phyloP scores from a whole-genome alignment of 2,888 invertebrate species.

The Amblyjoppa proteus region DNA sequence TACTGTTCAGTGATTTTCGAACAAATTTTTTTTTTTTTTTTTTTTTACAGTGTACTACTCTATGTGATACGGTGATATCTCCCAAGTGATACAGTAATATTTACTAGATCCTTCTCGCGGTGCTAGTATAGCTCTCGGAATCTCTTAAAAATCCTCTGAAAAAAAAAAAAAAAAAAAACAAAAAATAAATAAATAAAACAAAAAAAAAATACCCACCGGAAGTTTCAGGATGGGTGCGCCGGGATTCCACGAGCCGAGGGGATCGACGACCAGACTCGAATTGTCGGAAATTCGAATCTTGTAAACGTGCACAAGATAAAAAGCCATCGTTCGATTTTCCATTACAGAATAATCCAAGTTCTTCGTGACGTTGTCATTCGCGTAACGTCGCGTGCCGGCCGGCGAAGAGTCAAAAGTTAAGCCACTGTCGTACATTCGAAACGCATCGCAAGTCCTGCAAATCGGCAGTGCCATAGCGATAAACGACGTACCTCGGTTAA shows the following conservation, averaged over 20 bases:
- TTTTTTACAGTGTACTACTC: too few species aligned
- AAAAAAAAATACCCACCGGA: conserved; percentile 69
- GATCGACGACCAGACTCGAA: conserved; percentile 78
- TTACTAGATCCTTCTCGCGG: too few species aligned
- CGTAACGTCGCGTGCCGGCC: conserved; percentile 3
- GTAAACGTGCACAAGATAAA: conserved; percentile 80
- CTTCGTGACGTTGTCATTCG: conserved; percentile 64
- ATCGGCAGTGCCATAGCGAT: not conserved
- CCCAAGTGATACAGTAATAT: too few species aligned
- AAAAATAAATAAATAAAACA: too few species aligned
- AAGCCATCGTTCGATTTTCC: conserved; percentile 76
- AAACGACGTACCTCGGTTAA: not conserved
- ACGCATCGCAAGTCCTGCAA: conserved; percentile 69
- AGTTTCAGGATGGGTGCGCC: conserved; percentile 71
- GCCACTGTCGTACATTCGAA: conserved; percentile 64
- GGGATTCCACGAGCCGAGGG: conserved; percentile 81
- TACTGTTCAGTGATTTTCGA: too few species aligned
- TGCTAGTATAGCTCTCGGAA: too few species aligned
- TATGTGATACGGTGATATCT: too few species aligned
- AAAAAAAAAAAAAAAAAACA: too few species aligned
- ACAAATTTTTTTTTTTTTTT: too few species aligned
- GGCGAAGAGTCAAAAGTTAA: conserved; percentile 61
- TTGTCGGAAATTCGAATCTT: conserved; percentile 81
- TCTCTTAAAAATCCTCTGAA: not conserved
- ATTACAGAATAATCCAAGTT: conserved; percentile 75